Evolutionary conservation across 35 echinoderm and acorn worm genomes (phyloP), one percentile per base, ranked within the genome.

Genomic region (Lytechinus pictus): DNA sequence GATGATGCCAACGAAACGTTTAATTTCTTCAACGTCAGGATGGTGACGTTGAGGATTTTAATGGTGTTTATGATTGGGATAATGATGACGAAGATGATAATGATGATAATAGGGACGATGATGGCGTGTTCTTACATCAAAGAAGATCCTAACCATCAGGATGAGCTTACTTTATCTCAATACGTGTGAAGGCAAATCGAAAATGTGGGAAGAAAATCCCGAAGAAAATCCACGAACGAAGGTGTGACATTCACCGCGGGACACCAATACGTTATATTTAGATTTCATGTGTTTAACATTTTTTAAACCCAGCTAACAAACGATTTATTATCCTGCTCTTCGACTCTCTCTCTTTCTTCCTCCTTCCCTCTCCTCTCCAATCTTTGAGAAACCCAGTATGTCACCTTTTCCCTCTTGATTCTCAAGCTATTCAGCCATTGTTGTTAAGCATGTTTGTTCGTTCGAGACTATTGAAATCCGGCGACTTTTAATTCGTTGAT

Each of bases 401-500:
- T 52, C 88, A 90, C 28, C 29, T 6, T 88, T 21, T 52, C 28
- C 86, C 86, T 28, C 88, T 29, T 52, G 29, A 90, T 90, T 79
- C 88, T 21, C 88, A 54, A 10, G 52, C 14, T 33, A 90, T 12
- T 90, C 52, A 28, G 33, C 28, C 27, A 90, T 90, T 90, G 88
- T 90, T 12, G n/a, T 27, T 90, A 12, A 54, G 88, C 88, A 54
- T 90, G 88, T 90, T 90, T 90, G 88, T 29, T 90, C 88, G 88
- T 54, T 7, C 52, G 88, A 44, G 3, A 2, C 52, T 52, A 52
- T 90, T 90, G 88, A 90, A 90, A 90, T 52, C 88, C 27, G 88
- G 88, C 88, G 88, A 90, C 88, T 90, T 90, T 90, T 90, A 90
- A 90, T 90, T 90, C 88, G 28, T 90, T 52, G 88, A 90, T 90